Base-by-base conservation (phyloP, 2,888 invertebrate species). In the Sinhomidia bicolor region DNA sequence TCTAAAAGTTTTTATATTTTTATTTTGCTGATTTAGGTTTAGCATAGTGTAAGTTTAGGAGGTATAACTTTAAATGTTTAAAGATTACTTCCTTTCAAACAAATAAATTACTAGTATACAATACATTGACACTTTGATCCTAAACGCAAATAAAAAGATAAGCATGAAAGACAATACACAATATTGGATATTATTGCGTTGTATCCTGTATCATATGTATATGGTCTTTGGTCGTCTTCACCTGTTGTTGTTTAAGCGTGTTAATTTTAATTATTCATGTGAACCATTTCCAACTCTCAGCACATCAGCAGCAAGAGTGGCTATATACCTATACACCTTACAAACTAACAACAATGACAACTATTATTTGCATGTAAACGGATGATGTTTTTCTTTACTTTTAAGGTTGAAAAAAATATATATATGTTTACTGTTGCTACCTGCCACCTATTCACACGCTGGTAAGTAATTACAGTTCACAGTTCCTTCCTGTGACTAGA, bases 321-420 rank as follows among this genome's bases (percentile, higher is more conserved):
- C 4, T 36, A 68, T 41, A 41, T 68, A 20, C 41, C 1, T 51
- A 51, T 51, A 71, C 10, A 44, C 14, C 12, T 1, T n/a, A 74
- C 51, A 76, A 76, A 47, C 23, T 1, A 74, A 51, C 47, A 51
- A 76, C 51, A 51, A 76, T 76, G 76, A 76, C 76, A 76, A 17
- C 20, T 17, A 76, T 20, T 29, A 32, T 29, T 47, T 32, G 51
- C 29, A 76, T 74, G 47, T 32, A 51, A 47, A 44, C 41, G 41
- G 23, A 44, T 47, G 74, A 71, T 44, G n/a, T n/a, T 10, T 17
- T 71, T 54, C 12, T 65, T 74, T 20, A 71, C 7, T 20, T 74
- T 74, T 74, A 74, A 74, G 47, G 68, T 47, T 74, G 44, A 74
- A 74, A 74, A 68, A 44, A 62, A n/a, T n/a, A 36, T 36, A 65